Evolutionary conservation across 2,797 vertebrate species (phyloP), one percentile per base, ranked within the genome.

Genomic region (Catharus ustulatus): DNA sequence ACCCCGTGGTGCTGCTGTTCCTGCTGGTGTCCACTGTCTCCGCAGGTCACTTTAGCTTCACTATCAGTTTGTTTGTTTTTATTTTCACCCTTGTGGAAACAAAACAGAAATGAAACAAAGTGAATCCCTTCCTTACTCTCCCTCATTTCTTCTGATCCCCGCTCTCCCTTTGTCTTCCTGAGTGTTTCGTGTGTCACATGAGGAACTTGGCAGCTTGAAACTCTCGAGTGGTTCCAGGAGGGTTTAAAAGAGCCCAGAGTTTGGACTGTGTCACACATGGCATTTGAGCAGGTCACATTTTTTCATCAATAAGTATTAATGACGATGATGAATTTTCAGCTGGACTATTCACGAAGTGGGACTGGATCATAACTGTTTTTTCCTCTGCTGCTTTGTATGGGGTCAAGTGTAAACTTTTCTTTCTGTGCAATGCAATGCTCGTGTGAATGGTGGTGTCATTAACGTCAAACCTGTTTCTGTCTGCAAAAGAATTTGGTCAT

Each of bases 371-470:
- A 78, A 87, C 45, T 90, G 84, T 3, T 94, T 93, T 89, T 94
- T 76, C 72, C 49, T 94, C 75, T 93, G 86, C 95, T 96, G 94
- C 96, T 97, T 96, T 96, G 90, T 97, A 95, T 92, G 87, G 89
- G 95, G 91, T 95, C 87, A 95, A 92, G 84, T 94, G 93, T 96
- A 97, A 96, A 96, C 78, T 95, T 95, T 87, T 80, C 46, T 92
- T 95, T 93, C 90, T 94, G 95, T 97, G 96, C 96, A 96, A 76
- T 87, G 93, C 95, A 80, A 97, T 83, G 83, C 93, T 96, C 18
- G 5, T 94, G 90, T 96, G 96, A 95, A 91, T 90, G 94, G 80
- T 71, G 84, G 76, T 93, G 82, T 96, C 93, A 91, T 90, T 84
- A 95, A 96, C 43, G 27, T 94, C 85, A 89, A 89, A 94, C 93